Evolutionary conservation across 2,888 invertebrate genomes (phyloP).

Genomic region (Scotopteryx bipunctaria): DNA sequence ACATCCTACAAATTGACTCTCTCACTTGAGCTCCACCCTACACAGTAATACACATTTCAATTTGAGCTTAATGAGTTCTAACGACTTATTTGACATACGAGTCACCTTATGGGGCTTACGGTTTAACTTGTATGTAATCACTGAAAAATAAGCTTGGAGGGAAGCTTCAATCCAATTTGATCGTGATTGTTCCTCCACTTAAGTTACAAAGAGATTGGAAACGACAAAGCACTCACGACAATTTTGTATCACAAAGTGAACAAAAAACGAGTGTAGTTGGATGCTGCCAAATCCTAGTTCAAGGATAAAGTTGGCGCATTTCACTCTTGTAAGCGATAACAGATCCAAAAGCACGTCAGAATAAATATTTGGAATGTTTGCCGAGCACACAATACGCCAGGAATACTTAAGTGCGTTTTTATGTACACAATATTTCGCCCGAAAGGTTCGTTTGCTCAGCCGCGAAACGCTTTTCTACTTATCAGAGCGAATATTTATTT

Average conservation of each 20-base stretch:
- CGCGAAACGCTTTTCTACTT: constrained; percentile 46
- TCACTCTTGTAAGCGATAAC: constrained; percentile 30
- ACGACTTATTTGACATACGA: constrained; percentile 15
- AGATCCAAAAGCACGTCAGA: constrained; percentile 33
- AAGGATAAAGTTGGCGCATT: constrained; percentile 28
- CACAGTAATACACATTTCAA: constrained; percentile 14
- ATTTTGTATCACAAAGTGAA: constrained; percentile 7
- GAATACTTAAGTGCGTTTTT: constrained; percentile 46
- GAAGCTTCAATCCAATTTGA: background rate
- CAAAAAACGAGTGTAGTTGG: constrained; percentile 1
- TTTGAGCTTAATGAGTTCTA: constrained; percentile 11
- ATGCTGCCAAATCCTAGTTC: constrained; percentile 19
- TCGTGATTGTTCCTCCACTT: background rate
- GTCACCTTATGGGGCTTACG: background rate
- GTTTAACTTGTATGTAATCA: constrained; percentile 2
- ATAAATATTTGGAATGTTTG: constrained; percentile 37
- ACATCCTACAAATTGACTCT: background rate
- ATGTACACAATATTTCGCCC: constrained; percentile 46
- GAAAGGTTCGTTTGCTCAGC: constrained; percentile 51
- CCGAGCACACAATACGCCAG: constrained; percentile 34
- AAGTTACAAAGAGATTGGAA: background rate
- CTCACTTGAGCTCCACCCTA: constrained; percentile 1
- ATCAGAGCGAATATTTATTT: constrained; percentile 42
- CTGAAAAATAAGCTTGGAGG: constrained; percentile 1
- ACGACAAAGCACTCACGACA: background rate